phyloP scores from a whole-genome alignment of 2,113 vertebrate species.

The Sinosuthora webbiana region DNA sequence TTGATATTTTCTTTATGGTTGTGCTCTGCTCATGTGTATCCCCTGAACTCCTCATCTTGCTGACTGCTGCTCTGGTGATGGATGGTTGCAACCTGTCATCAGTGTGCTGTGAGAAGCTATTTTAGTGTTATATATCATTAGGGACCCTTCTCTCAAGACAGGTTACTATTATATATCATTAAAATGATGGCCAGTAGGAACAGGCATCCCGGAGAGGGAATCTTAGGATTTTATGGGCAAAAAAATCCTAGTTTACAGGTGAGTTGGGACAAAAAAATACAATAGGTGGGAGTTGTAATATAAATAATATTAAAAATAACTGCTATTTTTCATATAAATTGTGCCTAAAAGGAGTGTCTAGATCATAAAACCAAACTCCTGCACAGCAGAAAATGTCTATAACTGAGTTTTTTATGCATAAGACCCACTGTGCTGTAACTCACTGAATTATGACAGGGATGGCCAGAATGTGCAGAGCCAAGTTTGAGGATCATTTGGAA shows the following conservation, averaged over 20 bases:
- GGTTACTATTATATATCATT: constrained; percentile 61
- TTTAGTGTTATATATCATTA: constrained; percentile 30
- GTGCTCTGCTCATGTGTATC: background rate
- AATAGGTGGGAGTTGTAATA: background rate
- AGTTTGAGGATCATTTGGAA: background rate
- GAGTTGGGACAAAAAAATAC: background rate
- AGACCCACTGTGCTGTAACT: background rate
- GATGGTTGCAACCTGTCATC: constrained; percentile 14
- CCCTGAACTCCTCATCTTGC: constrained; percentile 14
- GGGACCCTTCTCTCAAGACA: constrained; percentile 39
- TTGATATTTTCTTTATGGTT: constrained; percentile 5
- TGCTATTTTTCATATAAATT: background rate
- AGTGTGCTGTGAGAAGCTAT: constrained; percentile 21
- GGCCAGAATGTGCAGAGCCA: background rate
- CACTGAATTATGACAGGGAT: background rate
- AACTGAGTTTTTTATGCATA: background rate
- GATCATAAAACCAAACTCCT: background rate
- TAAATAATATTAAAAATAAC: background rate
- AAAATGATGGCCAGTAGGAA: constrained; percentile 23
- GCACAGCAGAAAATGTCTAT: background rate
- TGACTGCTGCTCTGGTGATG: constrained; percentile 36
- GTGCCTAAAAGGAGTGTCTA: background rate
- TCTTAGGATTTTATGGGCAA: constrained; percentile 18
- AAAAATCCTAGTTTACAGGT: background rate
- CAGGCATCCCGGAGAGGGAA: constrained; percentile 9